Evolutionary conservation across 2,797 vertebrate genomes (phyloP).

Genomic region (Coregonus suidteri): DNA sequence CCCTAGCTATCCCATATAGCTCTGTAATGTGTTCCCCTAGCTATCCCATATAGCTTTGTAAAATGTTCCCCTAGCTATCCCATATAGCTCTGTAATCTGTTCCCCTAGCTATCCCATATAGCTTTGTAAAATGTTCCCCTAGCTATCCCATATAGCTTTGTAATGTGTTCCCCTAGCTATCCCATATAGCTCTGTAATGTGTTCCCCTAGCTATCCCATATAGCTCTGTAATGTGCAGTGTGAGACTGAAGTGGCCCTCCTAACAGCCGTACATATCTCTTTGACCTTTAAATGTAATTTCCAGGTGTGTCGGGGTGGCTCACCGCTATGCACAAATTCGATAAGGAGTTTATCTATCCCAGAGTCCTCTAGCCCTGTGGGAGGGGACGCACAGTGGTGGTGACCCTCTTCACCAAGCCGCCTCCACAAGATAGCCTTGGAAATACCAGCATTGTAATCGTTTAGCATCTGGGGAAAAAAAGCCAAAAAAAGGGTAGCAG

Average conservation of each 20-base stretch:
- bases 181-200: no score
- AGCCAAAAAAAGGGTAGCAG: constrained; percentile 27
- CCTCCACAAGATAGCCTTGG: constrained; percentile 25
- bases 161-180: no score
- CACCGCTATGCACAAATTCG: constrained; percentile 59
- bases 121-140: no score
- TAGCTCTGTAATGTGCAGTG: constrained; percentile 39
- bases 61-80: no score
- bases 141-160: no score
- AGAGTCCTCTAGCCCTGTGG: constrained; percentile 42
- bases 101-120: no score
- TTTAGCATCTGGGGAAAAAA: constrained; percentile 36
- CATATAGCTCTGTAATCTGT: no score
- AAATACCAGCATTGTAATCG: constrained; percentile 49
- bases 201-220: constrained; percentile 32
- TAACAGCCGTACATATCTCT: constrained; percentile 45
- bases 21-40: no score
- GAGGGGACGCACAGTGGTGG: constrained; percentile 28
- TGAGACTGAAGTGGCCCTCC: constrained; percentile 36
- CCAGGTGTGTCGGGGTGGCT: constrained; percentile 58
- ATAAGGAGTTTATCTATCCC: constrained; percentile 63
- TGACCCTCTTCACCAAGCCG: constrained; percentile 25
- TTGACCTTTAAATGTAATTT: constrained; percentile 74
- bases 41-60: no score
- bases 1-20: no score